These are phyloP conservation scores for Erannis defoliaria DNA, from an alignment of 2,888 invertebrate species.

Conservation along the genomic window DNA sequence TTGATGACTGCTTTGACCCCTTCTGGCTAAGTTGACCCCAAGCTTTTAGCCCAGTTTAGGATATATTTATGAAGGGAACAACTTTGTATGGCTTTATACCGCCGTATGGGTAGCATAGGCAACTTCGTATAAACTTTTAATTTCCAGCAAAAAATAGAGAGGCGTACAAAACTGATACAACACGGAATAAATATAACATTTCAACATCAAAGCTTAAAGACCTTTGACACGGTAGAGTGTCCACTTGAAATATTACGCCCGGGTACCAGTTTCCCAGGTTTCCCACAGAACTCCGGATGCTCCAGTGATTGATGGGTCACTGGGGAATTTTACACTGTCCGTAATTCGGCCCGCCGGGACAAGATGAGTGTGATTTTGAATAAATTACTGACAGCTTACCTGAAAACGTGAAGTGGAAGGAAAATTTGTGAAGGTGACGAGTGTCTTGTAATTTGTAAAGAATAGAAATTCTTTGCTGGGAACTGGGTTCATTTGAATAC, in stretches of 20 bases:
- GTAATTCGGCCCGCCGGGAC: conserved; percentile 5
- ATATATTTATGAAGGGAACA: no score
- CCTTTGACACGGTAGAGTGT: conserved; percentile 17
- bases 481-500: background rate
- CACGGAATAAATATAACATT: conserved; percentile 6
- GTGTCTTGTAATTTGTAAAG: background rate
- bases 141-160: no score
- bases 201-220: conserved; percentile 6
- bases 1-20: no score
- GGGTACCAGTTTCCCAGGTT: conserved; percentile 15
- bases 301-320: conserved; percentile 28
- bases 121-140: no score
- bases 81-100: no score
- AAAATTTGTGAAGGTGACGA: background rate
- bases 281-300: conserved; percentile 8
- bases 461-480: background rate
- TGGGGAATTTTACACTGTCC: conserved; percentile 28
- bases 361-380: conserved; percentile 19
- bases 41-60: no score
- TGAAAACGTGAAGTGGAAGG: conserved; percentile 4
- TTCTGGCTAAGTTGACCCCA: no score
- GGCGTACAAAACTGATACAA: no score
- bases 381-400: conserved; percentile 21
- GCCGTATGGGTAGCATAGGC: no score
- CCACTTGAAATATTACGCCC: conserved; percentile 21